Conservation (phyloP, 2,797 vertebrate genomes). For the Uromys caudimaculatus region DNA sequence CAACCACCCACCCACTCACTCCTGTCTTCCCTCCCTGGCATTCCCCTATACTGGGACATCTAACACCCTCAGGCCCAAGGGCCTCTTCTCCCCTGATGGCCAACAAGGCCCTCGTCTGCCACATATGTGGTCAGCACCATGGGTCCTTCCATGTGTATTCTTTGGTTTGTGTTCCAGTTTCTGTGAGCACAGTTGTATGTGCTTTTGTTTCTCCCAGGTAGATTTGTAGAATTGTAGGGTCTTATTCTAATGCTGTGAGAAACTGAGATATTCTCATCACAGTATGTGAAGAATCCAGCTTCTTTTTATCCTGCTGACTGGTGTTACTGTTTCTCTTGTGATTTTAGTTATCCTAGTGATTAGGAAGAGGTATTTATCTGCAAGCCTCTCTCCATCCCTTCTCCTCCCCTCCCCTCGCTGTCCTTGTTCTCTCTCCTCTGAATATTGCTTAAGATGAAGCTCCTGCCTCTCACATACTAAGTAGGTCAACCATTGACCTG, state of each 20-base stretch:
- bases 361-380: not conserved
- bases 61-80: too few species aligned
- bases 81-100: too few species aligned
- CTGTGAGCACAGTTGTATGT: not conserved
- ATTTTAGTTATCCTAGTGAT: not conserved
- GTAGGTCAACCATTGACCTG: not conserved
- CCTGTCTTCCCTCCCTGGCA: too few species aligned
- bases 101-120: too few species aligned
- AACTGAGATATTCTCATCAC: not conserved
- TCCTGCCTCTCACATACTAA: not conserved
- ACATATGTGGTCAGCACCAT: too few species aligned
- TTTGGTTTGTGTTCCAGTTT: not conserved
- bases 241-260: not conserved
- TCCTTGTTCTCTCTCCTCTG: not conserved
- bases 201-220: conserved; percentile 34
- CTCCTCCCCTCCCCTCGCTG: fast-evolving
- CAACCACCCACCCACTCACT: too few species aligned
- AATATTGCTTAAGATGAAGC: not conserved
- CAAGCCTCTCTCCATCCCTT: fast-evolving
- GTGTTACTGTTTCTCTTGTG: not conserved
- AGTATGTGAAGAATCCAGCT: not conserved
- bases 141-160: too few species aligned
- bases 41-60: too few species aligned
- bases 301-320: not conserved
- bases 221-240: not conserved